Conservation (phyloP, 1,140 invertebrate species). For the Drosophila aff. region DNA sequence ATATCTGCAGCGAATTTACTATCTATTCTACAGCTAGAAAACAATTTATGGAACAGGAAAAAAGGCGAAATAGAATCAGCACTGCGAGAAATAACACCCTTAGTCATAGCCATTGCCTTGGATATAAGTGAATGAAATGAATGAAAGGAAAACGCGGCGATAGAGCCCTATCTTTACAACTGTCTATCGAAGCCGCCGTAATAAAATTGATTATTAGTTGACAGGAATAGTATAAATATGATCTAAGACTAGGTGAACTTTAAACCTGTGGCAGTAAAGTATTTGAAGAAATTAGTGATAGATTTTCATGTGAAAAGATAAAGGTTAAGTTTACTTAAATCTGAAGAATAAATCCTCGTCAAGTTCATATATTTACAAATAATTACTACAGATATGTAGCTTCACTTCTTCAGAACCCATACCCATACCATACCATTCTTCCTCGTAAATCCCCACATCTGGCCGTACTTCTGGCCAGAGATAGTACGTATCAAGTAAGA, state of each 20-base stretch:
- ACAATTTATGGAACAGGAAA: slow-evolving; percentile 42
- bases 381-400: not conserved
- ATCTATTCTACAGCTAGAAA: slow-evolving; percentile 72
- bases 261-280: slow-evolving; percentile 2
- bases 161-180: slow-evolving; percentile 45
- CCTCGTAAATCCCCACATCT: slow-evolving; percentile 7
- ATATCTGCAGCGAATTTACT: slow-evolving; percentile 59
- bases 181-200: slow-evolving; percentile 19
- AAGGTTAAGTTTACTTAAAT: not conserved
- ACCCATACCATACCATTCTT: too few species aligned
- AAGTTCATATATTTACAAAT: not conserved
- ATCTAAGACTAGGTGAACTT: slow-evolving; percentile 34
- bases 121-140: slow-evolving; percentile 61
- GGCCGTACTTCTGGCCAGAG: not conserved
- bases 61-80: slow-evolving; percentile 5
- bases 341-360: not conserved
- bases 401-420: not conserved
- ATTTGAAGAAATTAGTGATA: too few species aligned
- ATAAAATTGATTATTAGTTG: slow-evolving; percentile 16
- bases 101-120: slow-evolving; percentile 10
- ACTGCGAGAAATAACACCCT: slow-evolving; percentile 22
- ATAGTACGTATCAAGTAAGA: slow-evolving; percentile 6
- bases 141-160: slow-evolving; percentile 20
- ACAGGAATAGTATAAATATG: slow-evolving; percentile 27
- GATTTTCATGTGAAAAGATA: too few species aligned